Evolutionary conservation across 2,888 invertebrate genomes (phyloP).

Genomic region (Heliconius ethilla): DNA sequence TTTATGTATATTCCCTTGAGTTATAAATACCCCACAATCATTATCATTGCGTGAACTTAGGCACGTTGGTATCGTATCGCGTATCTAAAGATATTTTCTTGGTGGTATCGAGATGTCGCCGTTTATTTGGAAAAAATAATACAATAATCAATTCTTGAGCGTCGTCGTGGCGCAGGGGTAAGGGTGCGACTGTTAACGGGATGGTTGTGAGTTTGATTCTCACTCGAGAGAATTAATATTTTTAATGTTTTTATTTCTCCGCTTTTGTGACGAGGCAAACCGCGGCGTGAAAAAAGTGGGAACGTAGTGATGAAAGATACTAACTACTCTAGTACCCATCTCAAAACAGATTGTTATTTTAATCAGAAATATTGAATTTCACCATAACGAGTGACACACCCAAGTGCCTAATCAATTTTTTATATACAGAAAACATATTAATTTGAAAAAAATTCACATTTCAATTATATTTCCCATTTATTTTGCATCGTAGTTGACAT

Average conservation of each 20-base stretch:
- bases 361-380: neutral
- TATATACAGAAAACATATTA: slow-evolving; percentile 10
- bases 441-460: slow-evolving; percentile 18
- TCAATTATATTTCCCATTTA: slow-evolving; percentile 6
- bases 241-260: neutral
- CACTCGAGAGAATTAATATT: neutral
- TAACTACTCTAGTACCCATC: neutral
- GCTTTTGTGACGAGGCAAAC: no score
- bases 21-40: no score
- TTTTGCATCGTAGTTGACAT: slow-evolving; percentile 9
- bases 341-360: neutral
- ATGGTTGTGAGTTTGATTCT: neutral
- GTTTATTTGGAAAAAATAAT: no score
- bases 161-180: neutral
- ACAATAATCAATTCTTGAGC: no score
- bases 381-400: neutral
- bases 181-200: neutral
- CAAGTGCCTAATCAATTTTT: neutral
- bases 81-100: no score
- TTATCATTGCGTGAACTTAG: no score
- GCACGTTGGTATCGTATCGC: no score
- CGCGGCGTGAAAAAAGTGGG: no score
- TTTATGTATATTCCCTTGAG: no score
- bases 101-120: no score
- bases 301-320: no score